Base-by-base conservation (phyloP, 2,113 vertebrate genomes). In the Lagopus muta region DNA sequence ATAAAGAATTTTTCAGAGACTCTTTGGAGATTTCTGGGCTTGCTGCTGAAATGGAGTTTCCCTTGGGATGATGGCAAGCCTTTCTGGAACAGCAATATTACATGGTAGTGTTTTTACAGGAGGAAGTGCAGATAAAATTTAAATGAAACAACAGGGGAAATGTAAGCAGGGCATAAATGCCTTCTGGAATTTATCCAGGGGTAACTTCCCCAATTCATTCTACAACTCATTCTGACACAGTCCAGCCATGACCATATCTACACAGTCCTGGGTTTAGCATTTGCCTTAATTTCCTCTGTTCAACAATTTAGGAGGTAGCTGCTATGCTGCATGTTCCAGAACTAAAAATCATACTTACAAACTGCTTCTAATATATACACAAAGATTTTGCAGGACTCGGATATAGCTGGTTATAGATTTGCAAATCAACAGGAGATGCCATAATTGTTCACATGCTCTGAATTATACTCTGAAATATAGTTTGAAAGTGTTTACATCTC, bases 91-190 rank as follows among this genome's bases (percentile, higher is more conserved):
- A 75, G 30, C 61, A 67, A 17, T 71, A 78, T 65, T 86, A 32
- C 61, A 69, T n/a, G 71, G 34, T 13, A 69, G 16, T 48, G 45
- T 87, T 95, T 92, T 83, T 94, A 52, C 12, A 61, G 38, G 73
- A 90, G 47, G 57, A 95, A 86, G 52, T 13, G 18, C 78, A 77
- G 82, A 73, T 58, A 92, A 88, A 86, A 94, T 58, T 58, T 92
- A 86, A 92, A 83, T 90, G 88, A 90, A 94, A 69, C 13, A 94
- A 57, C 48, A 74, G 42, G 43, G n/a, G 30, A 75, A 91, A 86
- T 86, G 25, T 38, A 86, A 76, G 13, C 12, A 81, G 18, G 19
- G 64, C 43, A 81, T 61, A 82, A 93, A 86, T 81, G 83, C 11
- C 40, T 80, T 32, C n/a, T 88, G 38, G 55, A 81, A 14, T 75